Evolutionary conservation across 2,888 invertebrate genomes (phyloP), one percentile per base, ranked within the genome.

Genomic region (Catocala sponsa): DNA sequence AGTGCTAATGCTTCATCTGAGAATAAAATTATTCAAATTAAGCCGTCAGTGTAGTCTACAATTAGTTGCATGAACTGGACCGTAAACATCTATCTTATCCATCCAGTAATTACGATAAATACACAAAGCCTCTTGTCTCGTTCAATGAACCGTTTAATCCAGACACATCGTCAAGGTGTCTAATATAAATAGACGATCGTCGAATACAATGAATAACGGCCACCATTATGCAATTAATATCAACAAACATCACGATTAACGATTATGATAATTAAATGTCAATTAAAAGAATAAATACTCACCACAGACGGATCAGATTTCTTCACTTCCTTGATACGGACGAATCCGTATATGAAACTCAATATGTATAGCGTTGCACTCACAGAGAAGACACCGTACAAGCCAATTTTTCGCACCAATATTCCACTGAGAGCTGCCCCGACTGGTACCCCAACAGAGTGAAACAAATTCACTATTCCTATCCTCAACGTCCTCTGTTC

Each of bases 341-440:
- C 95, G 74, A 96, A 94, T 0, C 97, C 97, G 77, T 98, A 98
- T 61, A 96, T 90, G 79, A 98, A 96, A 64, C 97, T 96, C 67
- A 97, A 85, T 38, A 97, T 88, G 83, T 98, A 98, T 74, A 98
- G 93, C 2, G 95, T 94, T 0, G 97, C 97, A 74, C 97, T 97
- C 64, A 97, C 95, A 5, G 97, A 95, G 83, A 98, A 98, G 11
- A 98, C 97, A 49, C 98, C 98, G 80, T 98, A 98, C 81, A 98
- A 96, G 0, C 97, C 97, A 62, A 97, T 96, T 88, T 97, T 95
- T 84, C 95, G 94, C 80, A 96, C 91, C 70, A 98, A 92, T 57
- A 98, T 96, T 0, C 98, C 98, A 82, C 98, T 98, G 4, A 98
- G 92, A 5, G 98, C 98, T 81, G 98, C 97, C n/a, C 98, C 98